Base-by-base conservation (phyloP, 2,113 vertebrate species). In the Chroicocephalus ridibundus region DNA sequence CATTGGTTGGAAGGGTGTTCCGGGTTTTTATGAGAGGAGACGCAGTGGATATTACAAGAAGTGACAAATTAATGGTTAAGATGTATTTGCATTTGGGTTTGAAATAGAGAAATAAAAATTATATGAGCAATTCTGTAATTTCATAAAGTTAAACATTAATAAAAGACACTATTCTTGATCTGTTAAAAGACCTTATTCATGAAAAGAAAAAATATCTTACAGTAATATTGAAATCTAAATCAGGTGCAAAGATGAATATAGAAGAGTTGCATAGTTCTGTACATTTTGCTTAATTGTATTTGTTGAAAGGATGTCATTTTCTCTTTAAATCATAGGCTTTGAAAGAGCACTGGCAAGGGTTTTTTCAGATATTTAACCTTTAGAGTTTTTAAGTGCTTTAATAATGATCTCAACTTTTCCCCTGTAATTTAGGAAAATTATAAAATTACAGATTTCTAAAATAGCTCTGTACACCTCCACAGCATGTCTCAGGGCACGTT, bases 281-380 rank as follows among this genome's bases (percentile, higher is more conserved):
- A 66, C 91, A 16, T 64, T 90, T 93, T 68, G 68, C 93, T 95
- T 90, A 89, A 94, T 91, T 96, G 49, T 91, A 18, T 42, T 89
- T 82, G 21, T 91, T 95, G 86, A 96, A 98, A 97, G 92, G 83
- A n/a, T 97, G 85, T 96, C 5, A 88, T 97, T 97, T 97, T 97
- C 72, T 96, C 90, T 71, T 96, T 91, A 52, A 94, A 93, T 69
- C 61, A 61, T 36, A 94, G 69, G 51, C 47, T 95, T 87, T 91
- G 62, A 94, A 95, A 78, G 82, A 97, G 60, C 90, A 93, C 11
- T 70, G 90, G 54, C 44, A 90, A 64, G 64, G 29, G 70, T 96
- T 86, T 87, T 86, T 85, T 4, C 55, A 65, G 44, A 34, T 94
- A 60, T 49, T 92, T 97, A 96, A 96, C 93, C 95, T 97, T 93